A percentile compares a stretch with the other conserved stretches of the same genome.
phyloP scores from a whole-genome alignment of 2,113 vertebrate genomes.

The Clarias magur region DNA sequence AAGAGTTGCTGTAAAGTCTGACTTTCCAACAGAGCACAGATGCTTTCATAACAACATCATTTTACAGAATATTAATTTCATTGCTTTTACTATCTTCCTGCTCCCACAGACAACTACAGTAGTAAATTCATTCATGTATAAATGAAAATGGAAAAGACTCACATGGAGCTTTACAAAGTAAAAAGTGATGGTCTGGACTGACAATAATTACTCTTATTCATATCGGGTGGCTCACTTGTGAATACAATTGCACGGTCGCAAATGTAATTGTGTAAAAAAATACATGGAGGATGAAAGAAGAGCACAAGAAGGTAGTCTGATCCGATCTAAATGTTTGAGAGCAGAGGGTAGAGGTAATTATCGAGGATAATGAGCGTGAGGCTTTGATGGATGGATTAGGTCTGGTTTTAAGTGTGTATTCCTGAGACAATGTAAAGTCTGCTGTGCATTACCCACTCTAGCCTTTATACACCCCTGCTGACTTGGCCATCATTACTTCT shows the following conservation, averaged over 20 bases:
- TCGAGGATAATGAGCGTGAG: constrained; percentile 37
- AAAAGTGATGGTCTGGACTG: not conserved
- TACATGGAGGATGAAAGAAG: not conserved
- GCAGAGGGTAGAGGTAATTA: constrained; percentile 23
- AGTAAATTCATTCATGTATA: not conserved
- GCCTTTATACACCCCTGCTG: constrained; percentile 15
- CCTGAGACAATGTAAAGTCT: constrained; percentile 40
- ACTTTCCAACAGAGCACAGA: not conserved
- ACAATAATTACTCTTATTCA: not conserved
- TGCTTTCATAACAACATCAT: not conserved
- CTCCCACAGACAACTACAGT: not conserved
- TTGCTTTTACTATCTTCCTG: not conserved
- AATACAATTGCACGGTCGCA: not conserved
- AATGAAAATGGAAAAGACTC: not conserved
- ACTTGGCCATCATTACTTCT: constrained; percentile 40
- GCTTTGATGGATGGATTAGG: constrained; percentile 48
- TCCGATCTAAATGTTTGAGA: constrained; percentile 13
- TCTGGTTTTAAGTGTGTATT: constrained; percentile 38
- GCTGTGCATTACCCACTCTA: constrained; percentile 27
- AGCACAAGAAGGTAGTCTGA: not conserved
- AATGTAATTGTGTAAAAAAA: not conserved
- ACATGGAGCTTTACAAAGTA: not conserved
- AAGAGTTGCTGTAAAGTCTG: not conserved
- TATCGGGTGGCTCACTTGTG: not conserved
- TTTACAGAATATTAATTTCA: constrained; percentile 14